A percentile compares a stretch with the other conserved stretches of the same genome.
These are phyloP conservation scores for Andricus quercusramuli DNA, from an alignment of 2,888 invertebrate species.

Conservation along the genomic window DNA sequence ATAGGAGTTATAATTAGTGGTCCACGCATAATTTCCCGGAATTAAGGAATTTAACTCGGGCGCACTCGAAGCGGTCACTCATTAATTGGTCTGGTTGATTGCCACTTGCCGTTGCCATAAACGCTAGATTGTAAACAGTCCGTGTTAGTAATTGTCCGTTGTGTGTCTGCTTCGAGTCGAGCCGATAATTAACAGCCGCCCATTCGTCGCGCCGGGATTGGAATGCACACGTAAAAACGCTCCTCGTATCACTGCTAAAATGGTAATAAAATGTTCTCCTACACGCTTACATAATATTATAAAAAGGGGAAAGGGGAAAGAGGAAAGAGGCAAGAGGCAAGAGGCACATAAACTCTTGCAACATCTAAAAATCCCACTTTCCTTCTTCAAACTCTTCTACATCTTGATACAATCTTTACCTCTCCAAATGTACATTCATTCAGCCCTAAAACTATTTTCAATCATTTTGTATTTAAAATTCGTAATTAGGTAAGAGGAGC, in stretches of 20 bases:
- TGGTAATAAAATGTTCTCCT: slow-evolving; percentile 26
- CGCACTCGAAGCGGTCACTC: slow-evolving; percentile 58
- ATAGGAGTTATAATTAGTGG: slow-evolving; percentile 56
- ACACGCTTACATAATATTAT: slow-evolving; percentile 28
- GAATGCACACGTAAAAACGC: slow-evolving; percentile 50
- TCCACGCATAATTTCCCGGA: slow-evolving; percentile 68
- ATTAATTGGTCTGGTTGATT: slow-evolving; percentile 66
- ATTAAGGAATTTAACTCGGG: slow-evolving; percentile 68
- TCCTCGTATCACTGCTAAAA: slow-evolving; percentile 42
- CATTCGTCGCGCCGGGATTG: slow-evolving; percentile 59
- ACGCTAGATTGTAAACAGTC: slow-evolving; percentile 73
- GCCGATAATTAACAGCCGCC: slow-evolving; percentile 60
- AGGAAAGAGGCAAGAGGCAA: neutral
- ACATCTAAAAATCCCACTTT: slow-evolving; percentile 25
- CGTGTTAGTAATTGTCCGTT: slow-evolving; percentile 66
- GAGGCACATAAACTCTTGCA: neutral
- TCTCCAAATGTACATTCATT: neutral
- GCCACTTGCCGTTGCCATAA: slow-evolving; percentile 61
- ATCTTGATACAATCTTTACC: neutral
- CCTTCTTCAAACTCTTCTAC: slow-evolving; percentile 18
- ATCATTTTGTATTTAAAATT: too few species aligned
- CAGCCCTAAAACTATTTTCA: too few species aligned
- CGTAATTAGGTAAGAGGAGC: too few species aligned
- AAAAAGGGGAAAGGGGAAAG: neutral
- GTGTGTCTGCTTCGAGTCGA: slow-evolving; percentile 61